A percentile compares a stretch with the other conserved stretches of the same genome.
Evolutionary conservation across 2,113 vertebrate species (phyloP).

Genomic region (Halichoeres trimaculatus): DNA sequence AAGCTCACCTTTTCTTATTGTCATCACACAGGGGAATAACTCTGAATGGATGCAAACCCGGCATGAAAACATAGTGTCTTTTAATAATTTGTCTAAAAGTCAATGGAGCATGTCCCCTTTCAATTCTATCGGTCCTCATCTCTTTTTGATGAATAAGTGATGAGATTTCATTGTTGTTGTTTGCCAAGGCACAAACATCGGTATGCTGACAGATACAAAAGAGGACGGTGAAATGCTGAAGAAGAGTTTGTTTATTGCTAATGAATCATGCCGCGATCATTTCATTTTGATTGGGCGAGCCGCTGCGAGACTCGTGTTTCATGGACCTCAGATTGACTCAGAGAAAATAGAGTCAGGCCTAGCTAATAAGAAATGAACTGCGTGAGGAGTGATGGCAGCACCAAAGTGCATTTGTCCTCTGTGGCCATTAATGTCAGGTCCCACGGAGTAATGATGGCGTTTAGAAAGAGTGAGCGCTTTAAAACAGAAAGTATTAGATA

Average conservation of each 20-base stretch:
- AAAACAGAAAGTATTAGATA: conserved; percentile 16
- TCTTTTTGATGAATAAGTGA: conserved; percentile 61
- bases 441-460: conserved; percentile 48
- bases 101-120: conserved; percentile 10
- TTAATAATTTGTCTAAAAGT: conserved; percentile 49
- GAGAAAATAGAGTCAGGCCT: conserved; percentile 63
- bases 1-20: conserved; percentile 25
- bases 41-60: conserved; percentile 18
- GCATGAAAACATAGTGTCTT: conserved; percentile 13
- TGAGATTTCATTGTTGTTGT: conserved; percentile 39
- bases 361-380: conserved; percentile 61
- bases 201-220: conserved; percentile 38
- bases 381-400: conserved; percentile 35
- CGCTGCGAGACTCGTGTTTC: conserved; percentile 40
- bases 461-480: conserved; percentile 41
- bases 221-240: conserved; percentile 3
- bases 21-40: conserved; percentile 20
- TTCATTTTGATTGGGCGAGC: conserved; percentile 61
- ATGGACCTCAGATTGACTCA: conserved; percentile 52
- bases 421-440: conserved; percentile 62
- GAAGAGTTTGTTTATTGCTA: conserved; percentile 54
- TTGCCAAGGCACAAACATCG: not conserved
- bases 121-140: conserved; percentile 40
- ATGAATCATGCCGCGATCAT: conserved; percentile 66
- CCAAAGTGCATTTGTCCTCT: conserved; percentile 61